Evolutionary conservation across 2,797 vertebrate genomes (phyloP).

Genomic region (Carcharodon carcharias): DNA sequence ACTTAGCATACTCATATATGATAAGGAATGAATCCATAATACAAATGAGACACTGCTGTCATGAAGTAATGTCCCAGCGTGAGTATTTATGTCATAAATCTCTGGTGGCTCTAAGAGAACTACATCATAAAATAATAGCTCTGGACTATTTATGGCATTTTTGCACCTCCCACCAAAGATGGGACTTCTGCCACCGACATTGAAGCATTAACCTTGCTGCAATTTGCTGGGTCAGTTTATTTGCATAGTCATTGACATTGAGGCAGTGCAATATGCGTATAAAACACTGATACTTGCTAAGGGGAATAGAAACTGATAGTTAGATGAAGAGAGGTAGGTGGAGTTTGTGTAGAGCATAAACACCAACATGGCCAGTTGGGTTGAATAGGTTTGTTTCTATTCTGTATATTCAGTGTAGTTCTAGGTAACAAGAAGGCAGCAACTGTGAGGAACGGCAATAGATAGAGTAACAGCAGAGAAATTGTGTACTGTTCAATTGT

Average conservation of each 20-base stretch:
- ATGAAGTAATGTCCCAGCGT: not conserved
- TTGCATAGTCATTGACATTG: not conserved
- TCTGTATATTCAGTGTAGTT: too few relatives aligned
- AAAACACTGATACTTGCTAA: not conserved
- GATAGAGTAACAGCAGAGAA: not conserved
- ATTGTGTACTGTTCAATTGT: not conserved
- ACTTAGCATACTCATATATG: too few relatives aligned
- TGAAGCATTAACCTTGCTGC: not conserved
- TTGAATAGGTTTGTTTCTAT: not conserved
- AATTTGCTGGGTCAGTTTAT: not conserved
- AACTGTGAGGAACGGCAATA: not conserved
- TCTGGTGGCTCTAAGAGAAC: not conserved
- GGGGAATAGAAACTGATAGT: not conserved
- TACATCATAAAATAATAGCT: not conserved
- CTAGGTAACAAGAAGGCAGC: not conserved
- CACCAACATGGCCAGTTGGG: not conserved
- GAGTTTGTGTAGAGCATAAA: not conserved
- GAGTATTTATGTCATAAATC: constrained; percentile 18
- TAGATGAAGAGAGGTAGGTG: not conserved
- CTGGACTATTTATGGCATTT: not conserved
- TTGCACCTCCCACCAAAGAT: not conserved
- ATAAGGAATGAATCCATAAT: too few relatives aligned
- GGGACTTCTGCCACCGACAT: not conserved
- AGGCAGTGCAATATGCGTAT: not conserved
- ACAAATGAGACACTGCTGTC: not conserved